Conservation (phyloP, 2,113 vertebrate genomes). For the Reinhardtius hippoglossoides region DNA sequence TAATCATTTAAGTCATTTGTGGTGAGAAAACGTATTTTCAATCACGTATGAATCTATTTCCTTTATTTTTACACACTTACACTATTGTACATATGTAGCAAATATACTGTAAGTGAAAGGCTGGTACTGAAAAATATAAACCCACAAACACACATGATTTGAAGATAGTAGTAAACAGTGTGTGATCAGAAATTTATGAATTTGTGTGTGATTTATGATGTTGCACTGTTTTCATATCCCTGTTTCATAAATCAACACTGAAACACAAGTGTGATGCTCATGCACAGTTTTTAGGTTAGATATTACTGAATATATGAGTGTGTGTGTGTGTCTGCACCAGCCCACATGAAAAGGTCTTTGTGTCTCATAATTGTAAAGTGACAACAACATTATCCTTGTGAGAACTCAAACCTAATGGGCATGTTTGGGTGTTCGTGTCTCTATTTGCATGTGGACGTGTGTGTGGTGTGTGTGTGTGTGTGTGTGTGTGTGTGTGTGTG, state of each 20-base stretch:
- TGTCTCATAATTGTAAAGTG: no score
- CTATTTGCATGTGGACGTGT: background rate
- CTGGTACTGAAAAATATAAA: background rate
- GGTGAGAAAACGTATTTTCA: no score
- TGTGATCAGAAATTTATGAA: background rate
- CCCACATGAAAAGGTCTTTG: no score
- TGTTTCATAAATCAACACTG: background rate
- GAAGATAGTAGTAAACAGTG: background rate
- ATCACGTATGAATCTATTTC: no score
- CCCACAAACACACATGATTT: background rate
- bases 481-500: slow-evolving; percentile 10
- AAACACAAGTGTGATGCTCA: background rate
- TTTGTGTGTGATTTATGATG: background rate
- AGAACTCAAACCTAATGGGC: no score
- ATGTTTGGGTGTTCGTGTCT: no score
- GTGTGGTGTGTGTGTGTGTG: slow-evolving; percentile 8
- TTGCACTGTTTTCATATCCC: background rate
- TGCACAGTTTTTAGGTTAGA: background rate
- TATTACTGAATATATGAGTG: background rate
- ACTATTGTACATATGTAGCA: background rate
- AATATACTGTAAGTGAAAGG: no score
- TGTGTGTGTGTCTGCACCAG: background rate
- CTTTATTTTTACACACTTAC: no score
- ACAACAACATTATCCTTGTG: no score
- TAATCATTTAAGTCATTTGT: no score